Conservation (phyloP, 2,888 invertebrate genomes). For the Palloptera scutellata region DNA sequence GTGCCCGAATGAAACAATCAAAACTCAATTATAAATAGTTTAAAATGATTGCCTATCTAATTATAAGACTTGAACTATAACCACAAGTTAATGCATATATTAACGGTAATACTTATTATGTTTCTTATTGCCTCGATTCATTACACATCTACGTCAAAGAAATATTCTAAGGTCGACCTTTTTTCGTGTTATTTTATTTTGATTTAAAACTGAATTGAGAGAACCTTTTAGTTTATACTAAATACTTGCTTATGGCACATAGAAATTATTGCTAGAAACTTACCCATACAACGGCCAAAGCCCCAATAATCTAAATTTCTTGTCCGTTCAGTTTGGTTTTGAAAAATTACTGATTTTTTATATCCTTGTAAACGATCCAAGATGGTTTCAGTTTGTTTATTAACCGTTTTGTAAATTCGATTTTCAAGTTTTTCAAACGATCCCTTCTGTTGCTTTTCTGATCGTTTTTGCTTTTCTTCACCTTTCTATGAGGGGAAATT, state of each 20-base stretch:
- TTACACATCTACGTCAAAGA: too few species aligned
- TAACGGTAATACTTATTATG: too few species aligned
- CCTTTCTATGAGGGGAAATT: background rate
- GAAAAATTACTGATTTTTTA: slow-evolving; percentile 30
- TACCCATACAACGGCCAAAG: slow-evolving; percentile 68
- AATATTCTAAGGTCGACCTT: too few species aligned
- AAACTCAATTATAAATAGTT: too few species aligned
- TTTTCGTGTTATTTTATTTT: too few species aligned
- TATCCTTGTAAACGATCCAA: slow-evolving; percentile 22
- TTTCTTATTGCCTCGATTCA: too few species aligned
- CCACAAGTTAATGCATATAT: too few species aligned
- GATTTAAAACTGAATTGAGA: too few species aligned
- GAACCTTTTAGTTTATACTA: background rate
- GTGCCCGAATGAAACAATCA: too few species aligned
- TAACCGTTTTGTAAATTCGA: slow-evolving; percentile 13
- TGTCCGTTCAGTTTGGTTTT: slow-evolving; percentile 44
- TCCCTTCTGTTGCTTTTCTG: background rate
- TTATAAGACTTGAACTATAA: too few species aligned
- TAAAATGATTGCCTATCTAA: too few species aligned
- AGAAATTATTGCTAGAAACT: slow-evolving; percentile 48
- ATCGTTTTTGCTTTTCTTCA: slow-evolving; percentile 10
- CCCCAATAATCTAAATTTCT: slow-evolving; percentile 59
- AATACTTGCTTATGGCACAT: background rate
- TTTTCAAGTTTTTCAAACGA: slow-evolving; percentile 2
- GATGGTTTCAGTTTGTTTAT: slow-evolving; percentile 22